Percentiles rank a stretch among this genome's conserved stretches.
phyloP scores from a whole-genome alignment of 2,113 vertebrate genomes.

The Thomomys bottae region DNA sequence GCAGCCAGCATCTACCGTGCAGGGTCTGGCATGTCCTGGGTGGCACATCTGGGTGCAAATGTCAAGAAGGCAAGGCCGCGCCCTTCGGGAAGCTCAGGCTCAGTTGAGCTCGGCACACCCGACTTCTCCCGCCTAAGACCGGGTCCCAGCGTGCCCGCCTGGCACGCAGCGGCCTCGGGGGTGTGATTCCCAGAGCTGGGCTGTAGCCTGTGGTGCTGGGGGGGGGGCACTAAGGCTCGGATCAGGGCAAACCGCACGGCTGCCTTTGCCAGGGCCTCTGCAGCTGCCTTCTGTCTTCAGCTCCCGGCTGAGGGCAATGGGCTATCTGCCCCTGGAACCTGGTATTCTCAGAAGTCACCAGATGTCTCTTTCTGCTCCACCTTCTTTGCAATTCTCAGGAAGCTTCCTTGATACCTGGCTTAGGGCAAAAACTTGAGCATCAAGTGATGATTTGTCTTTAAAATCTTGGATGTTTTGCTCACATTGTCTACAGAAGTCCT shows the following conservation, averaged over 20 bases:
- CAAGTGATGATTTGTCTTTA: neutral
- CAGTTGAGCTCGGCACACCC: neutral
- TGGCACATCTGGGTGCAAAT: neutral
- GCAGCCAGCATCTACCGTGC: neutral
- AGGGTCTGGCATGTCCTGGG: neutral
- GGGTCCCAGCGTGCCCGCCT: neutral
- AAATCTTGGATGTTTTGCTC: neutral
- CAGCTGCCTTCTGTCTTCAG: neutral
- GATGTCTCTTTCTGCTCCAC: neutral
- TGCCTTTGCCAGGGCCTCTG: neutral
- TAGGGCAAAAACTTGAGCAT: neutral
- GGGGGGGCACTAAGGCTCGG: neutral
- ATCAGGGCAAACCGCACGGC: neutral
- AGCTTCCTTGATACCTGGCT: neutral
- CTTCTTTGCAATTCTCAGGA: neutral
- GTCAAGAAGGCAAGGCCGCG: neutral
- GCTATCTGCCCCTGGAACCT: neutral
- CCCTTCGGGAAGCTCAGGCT: neutral
- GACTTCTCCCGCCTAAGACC: neutral
- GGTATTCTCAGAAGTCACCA: neutral
- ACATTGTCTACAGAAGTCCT: neutral
- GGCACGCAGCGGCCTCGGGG: neutral
- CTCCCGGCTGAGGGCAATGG: neutral
- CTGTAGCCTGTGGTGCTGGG: no score
- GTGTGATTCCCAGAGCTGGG: neutral